phyloP scores from a whole-genome alignment of 2,113 vertebrate genomes.

The Poecilia latipinna region DNA sequence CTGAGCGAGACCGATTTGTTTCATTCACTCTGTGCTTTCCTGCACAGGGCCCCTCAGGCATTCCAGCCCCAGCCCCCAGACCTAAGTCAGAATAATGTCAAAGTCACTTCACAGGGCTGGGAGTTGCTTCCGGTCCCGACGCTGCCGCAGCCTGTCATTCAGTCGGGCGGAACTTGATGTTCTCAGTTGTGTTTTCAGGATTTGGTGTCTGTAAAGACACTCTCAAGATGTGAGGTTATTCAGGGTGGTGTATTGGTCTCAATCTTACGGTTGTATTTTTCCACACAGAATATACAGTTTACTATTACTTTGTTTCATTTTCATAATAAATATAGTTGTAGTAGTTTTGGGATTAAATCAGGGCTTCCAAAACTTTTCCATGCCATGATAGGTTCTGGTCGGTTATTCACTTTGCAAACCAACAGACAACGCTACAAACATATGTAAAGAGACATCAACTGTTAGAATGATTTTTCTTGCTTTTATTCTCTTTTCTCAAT shows the following conservation, averaged over 20 bases:
- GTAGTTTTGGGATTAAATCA: too few relatives aligned
- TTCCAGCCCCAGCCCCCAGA: slow-evolving; percentile 63
- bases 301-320: neutral
- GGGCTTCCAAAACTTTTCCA: too few relatives aligned
- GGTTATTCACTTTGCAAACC: too few relatives aligned
- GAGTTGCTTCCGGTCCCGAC: slow-evolving; percentile 48
- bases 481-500: too few relatives aligned
- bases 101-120: slow-evolving; percentile 36
- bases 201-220: neutral
- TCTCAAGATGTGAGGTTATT: neutral
- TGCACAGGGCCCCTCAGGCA: slow-evolving; percentile 58
- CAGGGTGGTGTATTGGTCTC: neutral
- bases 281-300: neutral
- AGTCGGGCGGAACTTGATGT: neutral
- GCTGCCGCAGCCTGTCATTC: slow-evolving; percentile 26
- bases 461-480: too few relatives aligned
- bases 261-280: neutral
- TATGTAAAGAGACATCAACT: too few relatives aligned
- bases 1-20: slow-evolving; percentile 64
- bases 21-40: slow-evolving; percentile 65
- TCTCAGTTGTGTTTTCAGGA: neutral
- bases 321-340: neutral
- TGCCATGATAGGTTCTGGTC: too few relatives aligned
- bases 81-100: slow-evolving; percentile 54
- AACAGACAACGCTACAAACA: too few relatives aligned